Base-by-base conservation (phyloP, 2,888 invertebrate species). In the Oxytorus armatus region DNA sequence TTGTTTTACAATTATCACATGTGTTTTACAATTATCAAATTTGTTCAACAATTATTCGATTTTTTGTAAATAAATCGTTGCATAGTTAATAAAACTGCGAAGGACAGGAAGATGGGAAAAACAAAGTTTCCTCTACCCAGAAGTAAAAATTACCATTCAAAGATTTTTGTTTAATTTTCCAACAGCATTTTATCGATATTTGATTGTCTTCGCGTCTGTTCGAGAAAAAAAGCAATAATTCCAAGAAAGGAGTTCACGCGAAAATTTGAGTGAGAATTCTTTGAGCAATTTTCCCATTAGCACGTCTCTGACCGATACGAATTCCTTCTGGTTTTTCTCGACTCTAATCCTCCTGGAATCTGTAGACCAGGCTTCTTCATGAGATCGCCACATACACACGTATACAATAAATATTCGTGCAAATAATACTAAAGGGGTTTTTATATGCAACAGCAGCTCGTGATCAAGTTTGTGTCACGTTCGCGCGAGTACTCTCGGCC, bases 391-490 rank as follows among this genome's bases (percentile, higher is more conserved):
- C 8, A 16, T 2, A 33, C n/a, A n/a, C n/a, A 14, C 21, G 11
- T 39, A 39, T 36, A 36, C 18, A 10, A 21, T 39, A 39, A 18
- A 18, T n/a, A 29, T 5, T 29, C n/a, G n/a, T n/a, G n/a, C n/a
- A n/a, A n/a, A n/a, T n/a, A n/a, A n/a, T n/a, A n/a, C n/a, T n/a
- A n/a, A n/a, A n/a, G n/a, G n/a, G n/a, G n/a, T 29, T 29, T 29
- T 29, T 29, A 7, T 36, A 10, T 8, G 36, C 36, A 36, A 36
- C 36, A 57, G 47, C 36, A 47, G 47, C 5, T 25, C 16, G 25
- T 16, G 18, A 74, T 74, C 36, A 55, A 65, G 66, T 66, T 65
- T 74, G 66, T 72, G 55, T 63, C 63, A 69, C 65, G 61, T 55
- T 55, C 55, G 63, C 47, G 51, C n/a, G n/a, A n/a, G n/a, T n/a